Evolutionary conservation across 1,140 invertebrate species (phyloP).

Genomic region (Aphelinus atriplicis): DNA sequence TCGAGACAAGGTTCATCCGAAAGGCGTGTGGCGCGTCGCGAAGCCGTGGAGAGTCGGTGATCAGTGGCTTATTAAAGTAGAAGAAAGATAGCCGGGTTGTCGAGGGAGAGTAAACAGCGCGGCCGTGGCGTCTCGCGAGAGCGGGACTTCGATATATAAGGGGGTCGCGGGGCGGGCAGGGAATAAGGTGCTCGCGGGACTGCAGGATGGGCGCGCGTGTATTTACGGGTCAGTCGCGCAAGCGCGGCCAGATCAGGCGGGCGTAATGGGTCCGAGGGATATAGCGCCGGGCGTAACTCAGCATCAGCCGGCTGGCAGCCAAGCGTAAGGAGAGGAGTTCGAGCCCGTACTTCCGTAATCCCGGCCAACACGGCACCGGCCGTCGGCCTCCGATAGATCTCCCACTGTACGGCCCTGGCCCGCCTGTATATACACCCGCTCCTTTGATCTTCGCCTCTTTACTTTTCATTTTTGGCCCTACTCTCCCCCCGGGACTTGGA

Average conservation of each 20-base stretch:
- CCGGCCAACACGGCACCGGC: constrained; percentile 41
- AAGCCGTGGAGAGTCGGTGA: no score
- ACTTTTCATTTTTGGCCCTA: constrained; percentile 27
- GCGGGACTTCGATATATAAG: no score
- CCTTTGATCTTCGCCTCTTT: constrained; percentile 23
- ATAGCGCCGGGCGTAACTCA: constrained; percentile 50
- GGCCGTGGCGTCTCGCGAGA: no score
- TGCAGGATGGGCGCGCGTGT: constrained; percentile 7
- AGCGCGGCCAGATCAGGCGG: neutral
- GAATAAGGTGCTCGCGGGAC: neutral
- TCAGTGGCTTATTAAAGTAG: no score
- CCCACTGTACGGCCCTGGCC: constrained; percentile 21
- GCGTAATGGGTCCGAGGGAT: constrained; percentile 45
- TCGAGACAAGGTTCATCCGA: no score
- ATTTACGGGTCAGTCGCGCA: constrained; percentile 43
- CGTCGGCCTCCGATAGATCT: constrained; percentile 33
- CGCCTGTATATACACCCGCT: neutral
- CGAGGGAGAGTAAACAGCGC: no score
- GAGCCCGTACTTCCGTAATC: constrained; percentile 48
- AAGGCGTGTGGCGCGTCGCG: no score
- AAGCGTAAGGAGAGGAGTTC: neutral
- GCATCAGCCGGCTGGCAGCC: constrained; percentile 43
- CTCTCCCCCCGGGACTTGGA: neutral
- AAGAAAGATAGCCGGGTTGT: no score
- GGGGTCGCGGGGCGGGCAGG: no score